Conservation (phyloP, 2,797 vertebrate genomes). For the Anableps anableps region DNA sequence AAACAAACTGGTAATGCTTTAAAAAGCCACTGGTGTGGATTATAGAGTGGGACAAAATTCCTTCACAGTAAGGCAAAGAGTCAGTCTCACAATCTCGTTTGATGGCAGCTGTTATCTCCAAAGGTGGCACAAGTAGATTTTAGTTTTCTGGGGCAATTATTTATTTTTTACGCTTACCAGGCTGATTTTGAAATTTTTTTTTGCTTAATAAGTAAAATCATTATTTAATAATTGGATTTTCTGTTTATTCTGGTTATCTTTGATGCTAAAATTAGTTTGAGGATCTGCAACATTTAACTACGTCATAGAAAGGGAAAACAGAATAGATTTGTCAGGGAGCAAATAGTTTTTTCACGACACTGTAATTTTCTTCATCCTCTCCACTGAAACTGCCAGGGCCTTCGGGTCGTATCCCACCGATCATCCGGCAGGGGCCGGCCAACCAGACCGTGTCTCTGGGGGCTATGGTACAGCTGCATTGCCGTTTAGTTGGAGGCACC, state of each 20-base stretch:
- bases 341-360: not conserved
- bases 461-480: slow-evolving; percentile 84
- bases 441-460: slow-evolving; percentile 87
- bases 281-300: not conserved
- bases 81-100: not conserved
- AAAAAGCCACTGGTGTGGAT: not conserved
- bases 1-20: not conserved
- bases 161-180: not conserved
- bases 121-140: not conserved
- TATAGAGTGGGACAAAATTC: not conserved
- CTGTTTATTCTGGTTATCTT: not conserved
- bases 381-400: slow-evolving; percentile 69
- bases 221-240: not conserved
- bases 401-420: slow-evolving; percentile 77
- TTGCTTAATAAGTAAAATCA: not conserved
- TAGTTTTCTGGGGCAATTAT: not conserved
- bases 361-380: slow-evolving; percentile 30
- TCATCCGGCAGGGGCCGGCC: slow-evolving; percentile 87
- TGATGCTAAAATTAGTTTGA: not conserved
- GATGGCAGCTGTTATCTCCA: not conserved
- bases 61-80: not conserved
- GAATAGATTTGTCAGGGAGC: not conserved
- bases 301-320: not conserved
- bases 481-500: slow-evolving; percentile 83
- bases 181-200: not conserved